Base-by-base conservation (phyloP, 1,140 invertebrate species). In the Apis florea region DNA sequence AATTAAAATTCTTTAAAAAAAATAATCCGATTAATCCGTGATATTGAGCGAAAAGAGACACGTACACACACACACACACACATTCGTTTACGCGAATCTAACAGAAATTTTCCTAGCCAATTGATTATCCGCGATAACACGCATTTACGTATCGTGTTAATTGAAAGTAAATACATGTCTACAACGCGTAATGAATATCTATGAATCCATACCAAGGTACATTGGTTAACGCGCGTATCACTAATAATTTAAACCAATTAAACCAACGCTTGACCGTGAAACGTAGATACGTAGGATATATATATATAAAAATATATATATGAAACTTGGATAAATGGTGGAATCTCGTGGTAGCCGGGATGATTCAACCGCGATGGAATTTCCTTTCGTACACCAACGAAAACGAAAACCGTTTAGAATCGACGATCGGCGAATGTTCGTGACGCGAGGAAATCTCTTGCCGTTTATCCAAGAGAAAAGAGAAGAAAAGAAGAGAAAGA, bases 401-500 rank as follows among this genome's bases (percentile, higher is more conserved):
- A 69, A 68, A 54, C 21, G 31, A 54, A 53, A 54, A 59, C 31
- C 31, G 63, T 70, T 61, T 9, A 31, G 47, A 61, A 76, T 76
- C 83, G 24, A 70, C 84, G 58, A 85, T 47, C 67, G 58, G 73
- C 59, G 49, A 71, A 12, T 67, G 63, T 54, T 64, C 69, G 58
- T 64, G 54, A 70, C 77, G 78, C 61, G 77, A 31, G 61, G 73
- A 67, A n/a, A 21, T 51, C 11, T 12, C n/a, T n/a, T 10, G 64
- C 26, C 17, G 19, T n/a, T 21, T 1, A 21, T 67, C 40, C 11
- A 1, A 13, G 17, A 17, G 15, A 8, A 82, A 11, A 10, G 12
- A 19, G 5, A 40, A 12, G 19, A n/a, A 40, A 10, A 47, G 40
- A 47, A 31, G 47, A 1, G 13, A 2, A 21, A 40, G 21, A 58